These are phyloP conservation scores for Hermaeophaga mercurialis DNA, from an alignment of 2,888 invertebrate species.

Conservation along the genomic window DNA sequence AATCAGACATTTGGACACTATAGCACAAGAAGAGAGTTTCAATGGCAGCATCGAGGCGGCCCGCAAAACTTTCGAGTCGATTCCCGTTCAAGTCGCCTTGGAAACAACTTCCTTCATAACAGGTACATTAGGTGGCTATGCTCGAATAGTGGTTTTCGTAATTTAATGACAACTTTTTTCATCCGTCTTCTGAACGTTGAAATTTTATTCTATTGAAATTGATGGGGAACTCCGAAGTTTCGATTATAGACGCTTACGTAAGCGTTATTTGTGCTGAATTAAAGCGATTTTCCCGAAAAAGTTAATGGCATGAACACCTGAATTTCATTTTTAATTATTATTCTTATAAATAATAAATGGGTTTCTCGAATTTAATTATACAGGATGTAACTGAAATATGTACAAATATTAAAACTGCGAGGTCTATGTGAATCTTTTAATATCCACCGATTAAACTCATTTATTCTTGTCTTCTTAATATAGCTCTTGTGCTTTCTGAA, in stretches of 20 bases:
- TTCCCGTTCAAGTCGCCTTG: constrained; percentile 65
- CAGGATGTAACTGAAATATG: too few relatives aligned
- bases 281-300: too few relatives aligned
- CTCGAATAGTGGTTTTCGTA: constrained; percentile 7
- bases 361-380: too few relatives aligned
- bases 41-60: constrained; percentile 65
- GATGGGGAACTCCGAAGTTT: neutral
- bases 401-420: too few relatives aligned
- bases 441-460: too few relatives aligned
- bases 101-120: constrained; percentile 65
- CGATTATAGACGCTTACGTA: constrained; percentile 5
- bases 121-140: constrained; percentile 56
- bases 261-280: too few relatives aligned
- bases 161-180: constrained; percentile 23
- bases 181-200: constrained; percentile 9
- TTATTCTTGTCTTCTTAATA: too few relatives aligned
- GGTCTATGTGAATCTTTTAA: too few relatives aligned
- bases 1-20: constrained; percentile 47
- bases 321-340: too few relatives aligned
- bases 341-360: too few relatives aligned
- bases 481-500: too few relatives aligned
- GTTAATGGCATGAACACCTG: too few relatives aligned
- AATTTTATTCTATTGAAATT: constrained; percentile 13
- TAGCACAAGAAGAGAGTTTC: constrained; percentile 64
- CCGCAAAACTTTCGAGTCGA: constrained; percentile 63